Percentiles rank a stretch among this genome's conserved stretches.
Evolutionary conservation across 2,797 vertebrate genomes (phyloP).

Genomic region (Rhincodon typus): DNA sequence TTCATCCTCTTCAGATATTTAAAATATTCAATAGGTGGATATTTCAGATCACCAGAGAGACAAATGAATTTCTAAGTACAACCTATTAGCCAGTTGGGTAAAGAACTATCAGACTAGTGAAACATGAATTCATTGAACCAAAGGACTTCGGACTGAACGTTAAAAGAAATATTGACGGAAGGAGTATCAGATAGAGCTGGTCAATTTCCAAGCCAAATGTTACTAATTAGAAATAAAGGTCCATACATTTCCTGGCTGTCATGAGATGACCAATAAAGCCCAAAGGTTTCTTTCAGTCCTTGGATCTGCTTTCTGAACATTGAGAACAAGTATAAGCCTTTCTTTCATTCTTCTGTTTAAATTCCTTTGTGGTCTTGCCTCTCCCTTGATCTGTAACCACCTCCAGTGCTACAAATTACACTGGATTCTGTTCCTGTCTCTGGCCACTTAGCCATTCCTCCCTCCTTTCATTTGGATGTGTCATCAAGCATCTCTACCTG

Average conservation of each 20-base stretch:
- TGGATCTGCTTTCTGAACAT: background rate
- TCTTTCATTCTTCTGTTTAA: background rate
- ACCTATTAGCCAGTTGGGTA: no score
- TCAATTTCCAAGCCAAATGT: background rate
- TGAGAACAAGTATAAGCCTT: background rate
- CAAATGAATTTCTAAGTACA: no score
- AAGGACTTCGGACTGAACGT: no score
- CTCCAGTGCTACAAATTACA: background rate
- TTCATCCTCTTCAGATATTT: no score
- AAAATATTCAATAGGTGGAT: no score
- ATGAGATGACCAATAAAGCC: background rate
- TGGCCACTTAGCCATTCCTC: constrained; percentile 5
- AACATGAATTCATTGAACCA: no score
- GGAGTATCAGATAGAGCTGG: no score
- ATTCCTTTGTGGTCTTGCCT: background rate
- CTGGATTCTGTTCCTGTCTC: constrained; percentile 41
- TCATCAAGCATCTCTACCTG: background rate
- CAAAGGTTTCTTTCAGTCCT: background rate
- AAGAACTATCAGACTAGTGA: no score
- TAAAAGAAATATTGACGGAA: no score
- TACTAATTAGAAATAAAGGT: background rate
- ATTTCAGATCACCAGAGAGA: no score
- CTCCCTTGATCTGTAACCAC: background rate
- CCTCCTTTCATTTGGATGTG: background rate
- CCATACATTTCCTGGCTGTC: background rate